Base-by-base conservation (phyloP, 1,140 invertebrate species). In the Philotrypesis tridentata region DNA sequence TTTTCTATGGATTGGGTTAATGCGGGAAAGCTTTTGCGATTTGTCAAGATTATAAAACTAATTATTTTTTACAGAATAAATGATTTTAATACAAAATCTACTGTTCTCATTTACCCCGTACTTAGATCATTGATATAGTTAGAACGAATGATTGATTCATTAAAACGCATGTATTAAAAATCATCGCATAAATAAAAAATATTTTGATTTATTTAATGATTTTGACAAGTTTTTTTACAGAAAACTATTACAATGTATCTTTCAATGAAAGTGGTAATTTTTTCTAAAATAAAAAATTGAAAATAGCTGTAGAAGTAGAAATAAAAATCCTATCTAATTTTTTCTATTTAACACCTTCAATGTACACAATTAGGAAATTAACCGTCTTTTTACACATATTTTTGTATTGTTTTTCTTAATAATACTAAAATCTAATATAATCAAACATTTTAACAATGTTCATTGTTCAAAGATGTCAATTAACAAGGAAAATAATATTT, bases 51-150 rank as follows among this genome's bases (percentile, higher is more conserved):
- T 3, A 74, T 37, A 74, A 78, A 80, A 65, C 43, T 65, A 74
- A 73, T 80, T 80, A 80, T 80, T 74, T 74, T 80, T 43, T 74
- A 79, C 27, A 73, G 2, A 79, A 79, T 79, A 79, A 72, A 80
- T 31, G 5, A 67, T 67, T 80, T 80, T 74, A 65, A 65, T 67
- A 61, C 29, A 80, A 73, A 80, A 65, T 67, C 11, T 27, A 3
- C 29, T 25, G 60, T 17, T 80, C 4, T 40, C 9, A 43, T 74
- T 67, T 71, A 25, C 60, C 25, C 0, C 21, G 4, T 60, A 55
- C 27, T n/a, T n/a, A n/a, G 21, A 21, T 21, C 14, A 17, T 6
- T 55, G 5, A 11, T 43, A 2, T 55, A 55, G 2, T 55, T 55
- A n/a, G 12, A 14, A 21, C 14, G 17, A 55, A 4, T 21, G 48